Evolutionary conservation across 2,888 invertebrate genomes (phyloP).

Genomic region (Bhutanitis thaidina): DNA sequence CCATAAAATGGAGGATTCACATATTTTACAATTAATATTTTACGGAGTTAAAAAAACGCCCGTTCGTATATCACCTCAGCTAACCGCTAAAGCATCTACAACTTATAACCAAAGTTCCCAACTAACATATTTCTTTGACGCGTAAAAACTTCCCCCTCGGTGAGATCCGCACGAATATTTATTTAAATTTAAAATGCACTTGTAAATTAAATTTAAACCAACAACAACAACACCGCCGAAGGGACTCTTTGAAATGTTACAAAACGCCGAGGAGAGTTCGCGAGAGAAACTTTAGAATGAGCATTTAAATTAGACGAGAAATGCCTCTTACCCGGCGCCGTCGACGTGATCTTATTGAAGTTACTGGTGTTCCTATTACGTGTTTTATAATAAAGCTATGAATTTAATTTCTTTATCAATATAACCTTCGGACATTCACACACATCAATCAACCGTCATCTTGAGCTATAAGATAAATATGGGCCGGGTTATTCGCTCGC

Average conservation of each 20-base stretch:
- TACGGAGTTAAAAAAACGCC: background rate
- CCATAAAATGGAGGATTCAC: too few relatives aligned
- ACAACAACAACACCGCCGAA: constrained; percentile 3
- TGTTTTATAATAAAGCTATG: too few relatives aligned
- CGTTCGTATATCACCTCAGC: background rate
- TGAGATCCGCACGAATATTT: constrained; percentile 4
- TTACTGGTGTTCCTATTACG: background rate
- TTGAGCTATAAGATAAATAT: too few relatives aligned
- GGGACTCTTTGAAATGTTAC: constrained; percentile 6
- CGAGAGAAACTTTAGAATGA: constrained; percentile 3
- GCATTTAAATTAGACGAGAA: constrained; percentile 4
- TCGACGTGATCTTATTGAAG: constrained; percentile 1
- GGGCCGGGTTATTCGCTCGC: too few relatives aligned
- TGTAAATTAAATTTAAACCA: constrained; percentile 15
- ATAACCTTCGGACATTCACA: too few relatives aligned
- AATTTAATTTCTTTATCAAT: too few relatives aligned
- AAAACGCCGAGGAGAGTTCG: background rate
- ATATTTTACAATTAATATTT: too few relatives aligned
- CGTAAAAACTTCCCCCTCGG: constrained; percentile 5
- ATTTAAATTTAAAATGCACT: constrained; percentile 17
- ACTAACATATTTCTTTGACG: constrained; percentile 13
- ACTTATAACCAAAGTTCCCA: constrained; percentile 6
- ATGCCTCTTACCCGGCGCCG: background rate
- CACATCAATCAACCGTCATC: too few relatives aligned
- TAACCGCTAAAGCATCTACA: background rate